Conservation (phyloP, 2,797 vertebrate species). For the Catostomus latipinnis region DNA sequence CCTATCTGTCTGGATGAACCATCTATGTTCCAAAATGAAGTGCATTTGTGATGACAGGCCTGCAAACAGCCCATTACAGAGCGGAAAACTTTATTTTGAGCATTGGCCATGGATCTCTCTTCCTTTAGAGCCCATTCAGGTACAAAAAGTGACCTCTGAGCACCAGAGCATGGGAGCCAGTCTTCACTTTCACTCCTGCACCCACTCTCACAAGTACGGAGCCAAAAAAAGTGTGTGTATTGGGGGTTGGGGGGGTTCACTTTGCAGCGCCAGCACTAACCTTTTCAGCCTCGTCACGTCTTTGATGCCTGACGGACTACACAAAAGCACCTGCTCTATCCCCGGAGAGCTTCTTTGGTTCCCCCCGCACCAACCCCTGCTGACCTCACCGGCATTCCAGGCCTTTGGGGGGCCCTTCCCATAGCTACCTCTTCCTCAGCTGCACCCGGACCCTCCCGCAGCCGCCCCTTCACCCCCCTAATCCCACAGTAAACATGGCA, state of each 20-base stretch:
- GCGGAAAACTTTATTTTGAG: conserved; percentile 45
- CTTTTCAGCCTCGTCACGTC: conserved; percentile 81
- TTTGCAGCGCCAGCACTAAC: conserved; percentile 76
- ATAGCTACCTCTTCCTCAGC: conserved; percentile 85
- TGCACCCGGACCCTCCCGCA: conserved; percentile 67
- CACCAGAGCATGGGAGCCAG: conserved; percentile 60
- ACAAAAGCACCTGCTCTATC: conserved; percentile 87
- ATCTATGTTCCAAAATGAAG: conserved; percentile 2
- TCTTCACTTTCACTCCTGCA: conserved; percentile 62
- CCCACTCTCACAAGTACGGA: conserved; percentile 58
- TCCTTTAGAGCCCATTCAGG: conserved; percentile 58
- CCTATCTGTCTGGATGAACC: not conserved
- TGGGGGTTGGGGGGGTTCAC: conserved; percentile 56
- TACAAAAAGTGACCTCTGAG: conserved; percentile 62
- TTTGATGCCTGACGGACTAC: conserved; percentile 82
- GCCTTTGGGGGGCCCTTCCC: conserved; percentile 81
- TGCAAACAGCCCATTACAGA: conserved; percentile 18
- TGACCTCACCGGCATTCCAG: conserved; percentile 87
- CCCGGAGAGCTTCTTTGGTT: conserved; percentile 70
- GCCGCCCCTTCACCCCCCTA: conserved; percentile 71
- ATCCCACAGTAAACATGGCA: conserved; percentile 89
- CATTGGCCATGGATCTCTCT: conserved; percentile 45
- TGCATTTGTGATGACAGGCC: conserved; percentile 41
- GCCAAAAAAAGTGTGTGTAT: conserved; percentile 48
- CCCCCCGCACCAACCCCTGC: conserved; percentile 69